Evolutionary conservation across 2,888 invertebrate genomes (phyloP).

Genomic region (Dusona sp.): DNA sequence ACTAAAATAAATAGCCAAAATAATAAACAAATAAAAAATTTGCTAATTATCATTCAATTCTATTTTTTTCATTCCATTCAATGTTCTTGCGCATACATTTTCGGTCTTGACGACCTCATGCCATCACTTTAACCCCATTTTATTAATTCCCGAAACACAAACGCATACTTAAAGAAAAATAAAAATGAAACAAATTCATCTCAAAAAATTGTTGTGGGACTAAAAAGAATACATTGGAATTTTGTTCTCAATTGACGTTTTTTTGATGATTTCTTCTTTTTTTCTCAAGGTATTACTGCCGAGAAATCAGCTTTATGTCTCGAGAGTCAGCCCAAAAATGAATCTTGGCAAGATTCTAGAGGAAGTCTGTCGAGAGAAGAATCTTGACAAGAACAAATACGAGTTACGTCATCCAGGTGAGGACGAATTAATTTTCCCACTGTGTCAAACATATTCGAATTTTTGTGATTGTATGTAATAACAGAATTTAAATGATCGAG

Average conservation of each 20-base stretch:
- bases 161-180: too few relatives aligned
- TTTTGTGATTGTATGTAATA: not conserved
- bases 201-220: not conserved
- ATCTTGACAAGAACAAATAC: conserved; percentile 90
- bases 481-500: not conserved
- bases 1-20: not conserved
- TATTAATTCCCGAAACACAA: too few relatives aligned
- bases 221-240: not conserved
- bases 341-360: conserved; percentile 89
- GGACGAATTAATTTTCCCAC: conserved; percentile 60
- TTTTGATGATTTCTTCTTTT: not conserved
- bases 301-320: conserved; percentile 92
- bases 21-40: not conserved
- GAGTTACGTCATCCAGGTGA: conserved; percentile 92
- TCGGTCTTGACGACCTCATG: not conserved
- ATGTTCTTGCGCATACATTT: too few relatives aligned
- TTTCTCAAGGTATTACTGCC: conserved; percentile 89
- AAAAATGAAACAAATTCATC: too few relatives aligned
- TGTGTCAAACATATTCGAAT: not conserved
- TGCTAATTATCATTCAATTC: not conserved
- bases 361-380: conserved; percentile 91
- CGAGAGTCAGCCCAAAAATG: conserved; percentile 90
- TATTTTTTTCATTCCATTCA: not conserved
- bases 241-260: not conserved
- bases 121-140: too few relatives aligned